Evolutionary conservation across 2,888 invertebrate species (phyloP), one percentile per base, ranked within the genome.

Genomic region (Rhagophthalmus giganteus): DNA sequence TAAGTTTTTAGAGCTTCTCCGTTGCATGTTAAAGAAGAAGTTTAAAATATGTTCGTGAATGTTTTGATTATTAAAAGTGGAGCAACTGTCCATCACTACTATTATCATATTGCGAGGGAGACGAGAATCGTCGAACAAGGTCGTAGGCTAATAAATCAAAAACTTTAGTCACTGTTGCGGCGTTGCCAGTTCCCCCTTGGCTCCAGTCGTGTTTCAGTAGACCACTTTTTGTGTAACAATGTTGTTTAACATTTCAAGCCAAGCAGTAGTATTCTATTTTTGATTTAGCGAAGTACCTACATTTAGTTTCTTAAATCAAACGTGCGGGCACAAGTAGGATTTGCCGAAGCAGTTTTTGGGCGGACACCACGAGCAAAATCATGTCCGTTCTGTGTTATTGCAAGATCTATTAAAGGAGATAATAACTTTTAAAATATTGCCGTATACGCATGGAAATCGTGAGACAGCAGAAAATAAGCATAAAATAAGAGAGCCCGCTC

Each of bases 401-500:
- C 30, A 28, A 35, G 35, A 34, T 46, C 51, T 39, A 45, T 33
- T 35, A 39, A 39, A 40, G 34, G 39, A n/a, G n/a, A 51, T 51
- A 51, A 51, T 51, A 45, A 45, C 33, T 45, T 47, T 49, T 34
- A 47, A 53, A 47, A 47, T 47, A 53, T 52, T 46, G 40, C 37
- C 33, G 35, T 46, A 39, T 40, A 48, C 48, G 48, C 44, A 41
- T 50, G 45, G 44, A 38, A 34, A 33, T 44, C 33, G 46, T 33
- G 49, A 47, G 53, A 53, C 53, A 53, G 44, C 52, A 51, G 50
- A 54, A 52, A 57, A 56, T 56, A 48, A 51, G 59, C 57, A 55
- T 57, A 55, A 59, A 59, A 59, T 57, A 48, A 53, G 48, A 47
- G 50, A 44, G 45, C 46, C 37, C 50, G 47, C 56, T 73, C 68